Base-by-base conservation (phyloP, 2,113 vertebrate species). In the Galemys pyrenaicus region DNA sequence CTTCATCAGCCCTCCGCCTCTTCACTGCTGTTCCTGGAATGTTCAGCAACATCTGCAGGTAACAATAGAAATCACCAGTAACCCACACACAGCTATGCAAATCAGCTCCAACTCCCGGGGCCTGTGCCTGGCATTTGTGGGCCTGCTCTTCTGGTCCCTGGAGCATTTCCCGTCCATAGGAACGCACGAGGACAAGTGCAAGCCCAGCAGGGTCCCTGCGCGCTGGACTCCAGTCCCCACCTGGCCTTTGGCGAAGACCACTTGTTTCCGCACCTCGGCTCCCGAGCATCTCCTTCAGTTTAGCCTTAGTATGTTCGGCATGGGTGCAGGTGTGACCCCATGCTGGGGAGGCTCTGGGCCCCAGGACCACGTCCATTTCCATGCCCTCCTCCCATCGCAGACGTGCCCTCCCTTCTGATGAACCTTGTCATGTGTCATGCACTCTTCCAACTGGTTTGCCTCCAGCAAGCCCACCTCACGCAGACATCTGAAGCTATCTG, bases 51-150 rank as follows among this genome's bases (percentile, higher is more conserved):
- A 5, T 13, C 3, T 4, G 9, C 15, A 24, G 70, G 32, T 41
- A 28, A 4, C n/a, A 30, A 24, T 2, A 3, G 41, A 15, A 8
- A 9, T 44, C 20, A 22, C 9, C 9, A 0, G 1, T 16, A 30
- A 26, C 5, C 41, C 35, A 26, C 0, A 0, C 3, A 1, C 13
- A 32, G 5, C 12, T 6, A 4, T 19, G 37, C 10, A 22, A 37
- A 32, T 1, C 0, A 1, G 28, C 30, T 6, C 13, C 0, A 13
- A 22, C n/a, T 24, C 1, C 58, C 5, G 4, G 32, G n/a, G n/a
- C n/a, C n/a, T n/a, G n/a, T n/a, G n/a, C n/a, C n/a, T n/a, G n/a
- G n/a, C 35, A 26, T 16, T 28, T 24, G 37, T 32, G 20, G 20
- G 7, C 67, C 22, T 64, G 39, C 22, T 41, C 54, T 67, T 30